Evolutionary conservation across 2,113 vertebrate species (phyloP), one percentile per base, ranked within the genome.

Genomic region (Limanda limanda): DNA sequence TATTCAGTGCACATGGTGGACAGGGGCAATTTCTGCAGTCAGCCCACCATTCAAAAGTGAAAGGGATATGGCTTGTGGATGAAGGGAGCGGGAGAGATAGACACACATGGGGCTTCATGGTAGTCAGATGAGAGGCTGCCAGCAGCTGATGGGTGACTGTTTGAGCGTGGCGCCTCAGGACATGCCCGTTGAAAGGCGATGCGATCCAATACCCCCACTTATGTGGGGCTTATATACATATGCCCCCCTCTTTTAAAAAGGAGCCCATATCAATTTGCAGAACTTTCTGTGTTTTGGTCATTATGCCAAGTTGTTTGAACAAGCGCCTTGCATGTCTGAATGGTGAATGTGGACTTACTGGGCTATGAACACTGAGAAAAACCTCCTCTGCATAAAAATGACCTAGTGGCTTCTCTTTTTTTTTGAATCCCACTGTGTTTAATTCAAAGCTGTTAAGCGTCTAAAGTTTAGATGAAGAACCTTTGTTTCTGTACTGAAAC

Each of bases 41-140:
- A 91, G 89, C 86, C 90, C 84, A 73, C 84, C 89, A 88, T 91
- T 90, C 90, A 88, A 78, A 91, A 91, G 89, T 83, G 88, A 89
- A 88, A 86, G 68, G 86, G 82, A 90, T 62, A 78, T 82, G 82
- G 89, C 79, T 87, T 75, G 70, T 86, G 90, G 90, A 89, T 91
- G 89, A 88, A 91, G 89, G 78, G 74, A 88, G 81, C 57, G 61
- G 70, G 71, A 80, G 74, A 88, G 88, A 87, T 73, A 86, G 84
- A 89, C 79, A 85, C 51, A 84, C 70, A 87, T 68, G 83, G 83
- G 85, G 86, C 90, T 92, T 95, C 92, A 93, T 94, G 93, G 92
- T 92, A 93, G 92, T 94, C 88, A 95, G 92, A 95, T 95, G 93
- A 94, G 92, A 83, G 75, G 83, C 81, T 84, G 88, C 78, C 90